A percentile compares a stretch with the other conserved stretches of the same genome.
Evolutionary conservation across 2,113 vertebrate species (phyloP).

Genomic region (Onychorhynchus coronatus): DNA sequence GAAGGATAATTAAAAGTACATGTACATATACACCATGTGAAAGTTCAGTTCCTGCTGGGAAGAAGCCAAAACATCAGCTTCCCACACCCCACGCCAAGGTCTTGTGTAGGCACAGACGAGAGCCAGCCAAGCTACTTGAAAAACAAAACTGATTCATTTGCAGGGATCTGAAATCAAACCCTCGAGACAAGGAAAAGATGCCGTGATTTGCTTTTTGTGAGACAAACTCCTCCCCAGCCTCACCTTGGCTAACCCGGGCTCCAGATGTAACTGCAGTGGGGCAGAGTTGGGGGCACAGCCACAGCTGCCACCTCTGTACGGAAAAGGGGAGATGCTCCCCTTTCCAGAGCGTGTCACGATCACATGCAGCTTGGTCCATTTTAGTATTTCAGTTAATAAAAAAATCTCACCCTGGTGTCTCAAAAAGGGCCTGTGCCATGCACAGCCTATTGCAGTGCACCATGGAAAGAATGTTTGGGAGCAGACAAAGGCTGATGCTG

Average conservation of each 20-base stretch:
- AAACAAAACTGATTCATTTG: neutral
- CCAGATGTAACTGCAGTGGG: neutral
- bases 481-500: neutral
- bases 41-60: neutral
- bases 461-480: neutral
- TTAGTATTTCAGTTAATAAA: neutral
- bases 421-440: neutral
- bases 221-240: neutral
- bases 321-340: neutral
- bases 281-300: neutral
- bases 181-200: neutral
- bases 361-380: neutral
- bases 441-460: neutral
- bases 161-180: slow-evolving; percentile 5
- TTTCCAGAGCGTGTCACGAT: neutral
- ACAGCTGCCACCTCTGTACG: neutral
- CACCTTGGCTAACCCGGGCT: neutral
- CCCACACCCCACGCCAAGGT: neutral
- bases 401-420: neutral
- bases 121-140: neutral
- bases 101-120: neutral
- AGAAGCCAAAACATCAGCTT: slow-evolving; percentile 2
- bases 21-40: neutral
- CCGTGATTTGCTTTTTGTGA: neutral
- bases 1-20: neutral